Base-by-base conservation (phyloP, 2,888 invertebrate species). In the Smittia aterrima region DNA sequence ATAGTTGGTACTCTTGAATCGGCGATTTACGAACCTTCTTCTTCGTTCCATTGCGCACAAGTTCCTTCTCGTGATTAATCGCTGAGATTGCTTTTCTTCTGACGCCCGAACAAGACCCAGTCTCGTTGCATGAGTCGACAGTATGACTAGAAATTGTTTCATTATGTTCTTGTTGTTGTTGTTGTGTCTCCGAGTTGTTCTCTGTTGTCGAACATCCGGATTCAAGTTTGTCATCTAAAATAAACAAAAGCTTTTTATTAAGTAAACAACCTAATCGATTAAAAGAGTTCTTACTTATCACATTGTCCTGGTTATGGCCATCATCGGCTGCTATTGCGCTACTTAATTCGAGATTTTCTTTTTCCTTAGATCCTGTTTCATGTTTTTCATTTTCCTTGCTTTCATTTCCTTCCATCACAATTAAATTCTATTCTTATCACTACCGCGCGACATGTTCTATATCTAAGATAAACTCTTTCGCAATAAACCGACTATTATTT, bases 1-100 rank as follows among this genome's bases (percentile, higher is more conserved):
- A 72, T n/a, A 72, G 38, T 16, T 58, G 62, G 11, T 20, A 72
- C 24, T 70, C 70, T 54, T 70, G 70, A 16, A 53, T 58, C 6
- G 70, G 70, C 27, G 70, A 70, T 18, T 53, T 75, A 86, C 87
- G 86, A 27, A 87, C 84, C 82, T 90, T 90, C 81, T 89, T 90
- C 79, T 89, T 90, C 11, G 87, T 87, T 41, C 88, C 89, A 77
- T 87, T 85, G 3, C 79, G 71, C 4, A 9, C 9, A 79, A 78
- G 1, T 78, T 79, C 0, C 40, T 67, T 32, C 24, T 54, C 66
- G 62, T 74, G 7, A 18, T 62, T 47, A 47, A 38, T 64, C 32
- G 16, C 32, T 64, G 67, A 38, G 38, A 25, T 58, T 71, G 74
- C 41, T 75, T 70, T 76, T 1, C 76, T 67, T 18, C 76, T 64